Evolutionary conservation across 2,113 vertebrate species (phyloP), one percentile per base, ranked within the genome.

Genomic region (Stegastes partitus): DNA sequence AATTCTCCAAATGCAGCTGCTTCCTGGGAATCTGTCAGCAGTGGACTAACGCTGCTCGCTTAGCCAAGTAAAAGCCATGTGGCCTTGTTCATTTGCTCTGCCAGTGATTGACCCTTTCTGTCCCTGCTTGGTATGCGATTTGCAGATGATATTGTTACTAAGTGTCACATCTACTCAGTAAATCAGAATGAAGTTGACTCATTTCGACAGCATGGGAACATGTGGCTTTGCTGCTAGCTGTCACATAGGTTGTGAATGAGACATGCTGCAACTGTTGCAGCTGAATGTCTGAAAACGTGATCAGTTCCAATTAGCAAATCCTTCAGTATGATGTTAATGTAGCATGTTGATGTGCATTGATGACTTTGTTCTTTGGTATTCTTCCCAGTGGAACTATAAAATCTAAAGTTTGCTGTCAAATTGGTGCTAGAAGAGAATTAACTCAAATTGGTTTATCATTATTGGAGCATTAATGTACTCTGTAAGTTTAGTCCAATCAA

Each of bases 1-100:
- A 65, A 58, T 84, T 85, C 42, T 44, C 64, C 64, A 74, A 81
- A 75, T 68, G 73, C 56, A 19, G 44, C 76, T 47, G 58, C 83
- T 74, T 68, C 66, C 71, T 75, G 70, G 1, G 66, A 81, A 74
- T 74, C 80, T 78, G 72, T 80, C 83, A 59, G 66, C 70, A 26
- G 53, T 66, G 73, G 47, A 65, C 72, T 51, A 57, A 76, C 79
- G 21, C 68, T 26, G 58, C 54, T 74, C 50, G 4, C 68, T 77
- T 68, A 44, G 58, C 68, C 76, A 76, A 79, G 62, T 76, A 18
- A 63, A 50, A 80, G 82, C 62, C 49, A 68, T 39, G 49, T 77
- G 64, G 49, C 45, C 73, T 71, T 31, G 79, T 26, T 69, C 51
- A 44, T 82, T 78, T 86, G 62, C 66, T 68, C 67, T 56, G 77